Base-by-base conservation (phyloP, 2,797 vertebrate species). In the Euphonia xanthogaster region DNA sequence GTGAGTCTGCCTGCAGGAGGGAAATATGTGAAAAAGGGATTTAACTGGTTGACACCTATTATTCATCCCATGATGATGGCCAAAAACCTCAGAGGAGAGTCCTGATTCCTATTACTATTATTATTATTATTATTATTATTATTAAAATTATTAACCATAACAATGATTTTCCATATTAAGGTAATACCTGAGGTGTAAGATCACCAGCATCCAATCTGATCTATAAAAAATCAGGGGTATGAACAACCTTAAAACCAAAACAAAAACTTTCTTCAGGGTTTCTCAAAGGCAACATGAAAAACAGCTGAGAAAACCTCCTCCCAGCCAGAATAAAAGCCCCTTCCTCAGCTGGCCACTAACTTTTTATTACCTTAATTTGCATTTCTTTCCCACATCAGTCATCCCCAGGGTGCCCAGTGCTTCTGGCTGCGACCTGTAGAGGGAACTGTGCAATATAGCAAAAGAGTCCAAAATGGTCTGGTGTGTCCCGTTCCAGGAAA, bases 341-440 rank as follows among this genome's bases (percentile, higher is more conserved):
- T 86, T 88, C 50, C 55, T 81, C 80, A 90, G n/a, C 28, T 78
- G 77, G 40, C 33, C 57, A 18, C 54, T 87, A 75, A 58, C 11
- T 39, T 82, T 93, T 93, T 90, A 75, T 92, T 86, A n/a, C 66
- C 51, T 66, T 82, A 33, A 68, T 92, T 96, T 90, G 35, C 70
- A 78, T 90, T 94, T 95, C 71, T 94, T 93, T 79, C 65, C 89
- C 75, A 63, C 81, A 74, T 67, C 89, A 79, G 28, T 57, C 84
- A 80, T 50, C 75, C 84, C 65, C 44, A 42, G 63, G 57, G 45
- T 77, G 61, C 57, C 40, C 72, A 23, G 65, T 83, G 48, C 53
- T 97, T 93, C 93, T 94, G 91, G 68, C 57, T 93, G 57, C 0
- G 3, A 74, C 88, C 95, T 96, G 92, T 71, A 94, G 90, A 94